Percentiles rank a stretch among this genome's conserved stretches.
These are phyloP conservation scores for Xylota sylvarum DNA, from an alignment of 2,888 invertebrate genomes.

Conservation along the genomic window DNA sequence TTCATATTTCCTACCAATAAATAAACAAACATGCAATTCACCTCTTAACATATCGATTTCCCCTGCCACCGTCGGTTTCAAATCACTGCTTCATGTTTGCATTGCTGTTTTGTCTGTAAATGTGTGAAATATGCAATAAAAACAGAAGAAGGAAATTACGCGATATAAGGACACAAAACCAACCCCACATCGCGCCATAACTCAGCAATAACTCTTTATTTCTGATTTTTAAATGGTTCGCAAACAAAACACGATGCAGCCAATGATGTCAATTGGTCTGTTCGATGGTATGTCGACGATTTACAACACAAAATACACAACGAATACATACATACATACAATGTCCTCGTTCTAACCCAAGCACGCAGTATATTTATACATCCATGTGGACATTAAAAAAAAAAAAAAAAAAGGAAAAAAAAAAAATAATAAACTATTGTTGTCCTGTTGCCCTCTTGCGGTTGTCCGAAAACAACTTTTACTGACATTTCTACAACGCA, in stretches of 20 bases:
- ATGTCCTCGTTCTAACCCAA: conserved; percentile 24
- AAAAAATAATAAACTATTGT: conserved; percentile 68
- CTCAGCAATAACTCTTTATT: conserved; percentile 62
- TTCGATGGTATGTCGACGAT: conserved; percentile 59
- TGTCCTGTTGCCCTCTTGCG: conserved; percentile 72
- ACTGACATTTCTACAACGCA: conserved; percentile 77
- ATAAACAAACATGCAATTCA: conserved; percentile 60
- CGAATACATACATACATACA: not conserved
- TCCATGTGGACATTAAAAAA: not conserved
- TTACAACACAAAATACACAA: conserved; percentile 23
- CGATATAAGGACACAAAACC: conserved; percentile 14
- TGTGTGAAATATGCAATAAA: conserved; percentile 57
- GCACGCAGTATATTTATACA: conserved; percentile 28
- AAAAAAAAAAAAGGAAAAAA: conserved; percentile 4
- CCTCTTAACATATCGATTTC: conserved; percentile 60
- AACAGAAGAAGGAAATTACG: not conserved
- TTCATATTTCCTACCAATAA: conserved; percentile 48
- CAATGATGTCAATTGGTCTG: conserved; percentile 68
- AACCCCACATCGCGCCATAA: conserved; percentile 24
- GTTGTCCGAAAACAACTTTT: conserved; percentile 76
- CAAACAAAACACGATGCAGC: conserved; percentile 45
- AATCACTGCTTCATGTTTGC: conserved; percentile 56
- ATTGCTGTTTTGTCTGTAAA: conserved; percentile 36
- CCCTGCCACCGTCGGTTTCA: not conserved
- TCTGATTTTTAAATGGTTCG: conserved; percentile 51